Evolutionary conservation across 2,888 invertebrate species (phyloP), one percentile per base, ranked within the genome.

Genomic region (Acleris cristana): DNA sequence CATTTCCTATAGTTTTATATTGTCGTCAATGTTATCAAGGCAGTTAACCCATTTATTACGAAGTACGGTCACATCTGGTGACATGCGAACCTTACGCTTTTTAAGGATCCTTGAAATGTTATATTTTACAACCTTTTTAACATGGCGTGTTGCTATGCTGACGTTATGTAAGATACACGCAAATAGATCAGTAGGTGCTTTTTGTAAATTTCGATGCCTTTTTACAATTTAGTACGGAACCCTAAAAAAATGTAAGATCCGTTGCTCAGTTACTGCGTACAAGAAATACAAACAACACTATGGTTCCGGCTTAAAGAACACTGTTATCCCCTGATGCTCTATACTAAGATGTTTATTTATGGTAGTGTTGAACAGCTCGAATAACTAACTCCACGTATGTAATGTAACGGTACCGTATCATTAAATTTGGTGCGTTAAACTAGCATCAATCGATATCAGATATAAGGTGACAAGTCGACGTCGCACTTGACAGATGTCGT

Each of bases 21-120:
- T 48, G 62, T 58, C 67, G 67, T 58, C 67, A 67, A 67, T 58
- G 67, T 49, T 67, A 67, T 62, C 67, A 53, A 48, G 40, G 63
- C 58, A 58, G 67, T 67, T 63, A 63, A 63, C 67, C 67, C 63
- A 67, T 67, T 62, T 67, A 63, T 49, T 67, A 54, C 67, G 40
- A 51, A 67, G 57, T 45, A 53, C 61, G 56, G 48, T 58, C 58
- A 63, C 63, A 67, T 67, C 67, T 63, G 67, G 62, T 49, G 67
- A 58, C 67, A 67, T 63, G 67, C 63, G 54, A 63, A 67, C 66
- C 52, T 58, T 62, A 51, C 34, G 54, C 52, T 55, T 40, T 40
- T n/a, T 40, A 19, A 56, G n/a, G 40, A 56, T 55, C 30, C 18
- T 21, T 56, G 7, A 44, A 40, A 44, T 18, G 18, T 34, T 55